Evolutionary conservation across 2,888 invertebrate species (phyloP), one percentile per base, ranked within the genome.

Genomic region (Machimus rusticus): DNA sequence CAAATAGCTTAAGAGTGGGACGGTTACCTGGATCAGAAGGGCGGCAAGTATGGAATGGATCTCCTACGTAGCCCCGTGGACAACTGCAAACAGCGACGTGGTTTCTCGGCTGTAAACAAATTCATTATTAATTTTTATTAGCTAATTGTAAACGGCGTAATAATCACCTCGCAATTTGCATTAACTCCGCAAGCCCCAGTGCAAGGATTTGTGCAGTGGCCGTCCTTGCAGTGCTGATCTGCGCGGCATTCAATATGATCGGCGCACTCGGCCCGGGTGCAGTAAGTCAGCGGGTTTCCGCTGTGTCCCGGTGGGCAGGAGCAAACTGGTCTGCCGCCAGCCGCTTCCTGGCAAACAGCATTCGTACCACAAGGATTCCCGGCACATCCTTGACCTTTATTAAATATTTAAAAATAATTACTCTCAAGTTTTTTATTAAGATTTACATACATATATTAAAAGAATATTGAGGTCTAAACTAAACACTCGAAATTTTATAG

Each of bases 51-150:
- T 93, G 93, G 92, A 96, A 96, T 5, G 97, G 96, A 93, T 96
- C 96, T 43, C 97, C 97, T 5, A 95, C 95, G 91, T 95, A 95
- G n/a, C 96, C 96, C 16, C 94, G 91, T 0, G 96, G 96, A 91
- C 97, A 97, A 43, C 95, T 94, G 91, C 97, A 97, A 5, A 96
- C 95, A 0, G 97, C 96, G 6, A 96, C 93, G 90, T 97, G 97
- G 91, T 96, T 96, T 88, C 95, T 94, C 34, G 94, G 94, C 95
- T 92, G 74, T 19, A 89, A 88, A 28, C 12, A 16, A 57, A 28
- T 39, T 37, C 37, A 8, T 76, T 76, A 76, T 16, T 6, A 76
- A 12, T 51, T 79, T 79, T 28, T n/a, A 9, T 28, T n/a, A 9
- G 1, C 39, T 79, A 39, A 19, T 74, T 28, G 3, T 12, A 51